Conservation (phyloP, 2,113 vertebrate species). For the Bubo bubo region DNA sequence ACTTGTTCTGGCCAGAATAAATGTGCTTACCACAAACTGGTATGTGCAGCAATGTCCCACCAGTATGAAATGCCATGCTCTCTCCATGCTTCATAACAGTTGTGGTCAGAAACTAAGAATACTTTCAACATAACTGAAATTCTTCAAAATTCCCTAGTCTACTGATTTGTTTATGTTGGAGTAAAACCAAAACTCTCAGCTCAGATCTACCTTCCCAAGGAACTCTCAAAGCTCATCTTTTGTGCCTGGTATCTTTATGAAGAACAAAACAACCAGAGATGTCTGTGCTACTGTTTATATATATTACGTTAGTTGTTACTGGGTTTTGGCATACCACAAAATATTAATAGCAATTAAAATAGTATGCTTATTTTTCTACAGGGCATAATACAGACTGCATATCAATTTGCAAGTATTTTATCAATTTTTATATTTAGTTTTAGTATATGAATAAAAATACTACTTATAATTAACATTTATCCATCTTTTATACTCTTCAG, state of each 20-base stretch:
- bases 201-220: neutral
- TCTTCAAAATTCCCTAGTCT: neutral
- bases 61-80: neutral
- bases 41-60: neutral
- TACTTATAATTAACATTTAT: neutral
- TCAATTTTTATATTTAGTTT: neutral
- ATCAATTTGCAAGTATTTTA: neutral
- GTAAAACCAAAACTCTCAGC: neutral
- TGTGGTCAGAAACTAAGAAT: neutral
- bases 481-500: neutral
- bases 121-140: neutral
- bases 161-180: neutral
- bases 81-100: neutral
- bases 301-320: neutral
- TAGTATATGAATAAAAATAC: neutral
- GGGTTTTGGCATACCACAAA: neutral
- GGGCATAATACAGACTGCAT: neutral
- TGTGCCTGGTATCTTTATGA: neutral
- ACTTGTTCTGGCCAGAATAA: neutral
- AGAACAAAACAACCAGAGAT: neutral
- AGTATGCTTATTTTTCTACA: neutral
- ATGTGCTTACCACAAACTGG: neutral
- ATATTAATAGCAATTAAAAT: conserved; percentile 5
- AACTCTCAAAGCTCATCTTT: neutral
- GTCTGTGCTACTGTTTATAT: neutral